A percentile compares a stretch with the other conserved stretches of the same genome.
These are phyloP conservation scores for Zaprionus bogoriensis DNA, from an alignment of 2,888 invertebrate genomes.

Conservation along the genomic window DNA sequence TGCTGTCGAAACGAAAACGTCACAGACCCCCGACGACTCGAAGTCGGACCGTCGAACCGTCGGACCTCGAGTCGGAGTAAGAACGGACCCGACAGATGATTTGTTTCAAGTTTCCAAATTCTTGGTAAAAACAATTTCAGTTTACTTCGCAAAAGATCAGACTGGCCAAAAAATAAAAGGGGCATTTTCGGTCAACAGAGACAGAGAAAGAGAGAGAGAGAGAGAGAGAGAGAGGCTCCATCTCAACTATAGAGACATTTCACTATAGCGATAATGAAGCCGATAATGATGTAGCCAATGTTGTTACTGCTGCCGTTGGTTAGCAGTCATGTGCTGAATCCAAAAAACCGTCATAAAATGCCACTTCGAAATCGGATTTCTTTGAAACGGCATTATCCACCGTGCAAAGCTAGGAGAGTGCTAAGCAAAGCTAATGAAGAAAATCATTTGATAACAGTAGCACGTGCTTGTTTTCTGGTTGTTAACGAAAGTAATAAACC, in stretches of 20 bases:
- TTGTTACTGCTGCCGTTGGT: constrained; percentile 23
- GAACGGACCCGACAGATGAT: constrained; percentile 45
- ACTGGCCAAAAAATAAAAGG: constrained; percentile 19
- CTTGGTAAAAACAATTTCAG: constrained; percentile 71
- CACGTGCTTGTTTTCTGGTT: constrained; percentile 17
- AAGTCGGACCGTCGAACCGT: no score
- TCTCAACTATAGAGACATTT: constrained; percentile 21
- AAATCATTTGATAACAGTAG: constrained; percentile 19
- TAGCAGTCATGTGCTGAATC: constrained; percentile 55
- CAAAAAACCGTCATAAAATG: constrained; percentile 29
- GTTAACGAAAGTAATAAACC: constrained; percentile 1
- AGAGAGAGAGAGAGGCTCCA: no score
- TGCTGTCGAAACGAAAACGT: constrained; percentile 44
- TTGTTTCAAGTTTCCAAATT: constrained; percentile 55
- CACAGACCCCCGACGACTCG: constrained; percentile 33
- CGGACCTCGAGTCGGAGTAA: constrained; percentile 20
- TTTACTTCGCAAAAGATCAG: constrained; percentile 34
- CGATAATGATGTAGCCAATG: constrained; percentile 4
- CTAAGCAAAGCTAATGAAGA: constrained; percentile 42
- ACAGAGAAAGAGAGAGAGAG: no score
- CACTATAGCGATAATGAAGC: constrained; percentile 4
- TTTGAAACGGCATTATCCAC: constrained; percentile 13
- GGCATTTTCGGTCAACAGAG: constrained; percentile 11
- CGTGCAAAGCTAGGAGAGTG: constrained; percentile 26
- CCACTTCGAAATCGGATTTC: constrained; percentile 35